phyloP scores from a whole-genome alignment of 1,140 invertebrate genomes.

The Vanessa tameamea region DNA sequence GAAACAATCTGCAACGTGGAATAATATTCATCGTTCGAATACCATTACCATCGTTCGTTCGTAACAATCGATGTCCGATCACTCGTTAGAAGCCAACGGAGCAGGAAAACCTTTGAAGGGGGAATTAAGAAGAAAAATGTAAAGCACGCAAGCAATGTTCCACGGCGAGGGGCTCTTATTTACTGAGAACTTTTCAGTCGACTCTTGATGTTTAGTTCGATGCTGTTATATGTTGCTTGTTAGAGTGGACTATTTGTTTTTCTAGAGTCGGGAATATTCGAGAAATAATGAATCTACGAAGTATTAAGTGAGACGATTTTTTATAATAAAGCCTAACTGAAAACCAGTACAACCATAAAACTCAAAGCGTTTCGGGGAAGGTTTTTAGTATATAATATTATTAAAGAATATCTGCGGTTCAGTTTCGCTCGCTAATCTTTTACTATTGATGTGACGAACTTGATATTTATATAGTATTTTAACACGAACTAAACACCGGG shows the following conservation, averaged over 20 bases:
- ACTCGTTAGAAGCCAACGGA: constrained; percentile 40
- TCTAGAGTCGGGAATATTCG: not conserved
- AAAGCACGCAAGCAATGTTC: constrained; percentile 44
- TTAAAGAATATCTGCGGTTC: no score
- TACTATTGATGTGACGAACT: no score
- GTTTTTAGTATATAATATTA: no score
- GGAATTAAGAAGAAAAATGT: constrained; percentile 50
- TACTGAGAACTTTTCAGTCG: constrained; percentile 6
- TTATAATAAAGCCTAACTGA: no score
- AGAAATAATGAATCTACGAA: not conserved
- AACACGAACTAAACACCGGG: no score
- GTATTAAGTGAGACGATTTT: no score
- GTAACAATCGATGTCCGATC: constrained; percentile 39
- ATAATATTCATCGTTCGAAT: constrained; percentile 1
- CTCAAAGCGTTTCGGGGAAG: no score
- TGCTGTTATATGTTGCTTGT: constrained; percentile 3
- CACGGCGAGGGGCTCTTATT: not conserved
- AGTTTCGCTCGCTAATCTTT: no score
- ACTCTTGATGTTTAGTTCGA: constrained; percentile 6
- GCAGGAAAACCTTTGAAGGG: constrained; percentile 42
- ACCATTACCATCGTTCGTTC: constrained; percentile 11
- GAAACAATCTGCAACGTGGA: not conserved
- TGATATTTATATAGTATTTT: no score
- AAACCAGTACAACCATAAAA: no score
- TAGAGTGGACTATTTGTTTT: not conserved